A percentile compares a stretch with the other conserved stretches of the same genome.
Conservation (phyloP, 2,113 vertebrate species). For the Campylomormyrus numenius region DNA sequence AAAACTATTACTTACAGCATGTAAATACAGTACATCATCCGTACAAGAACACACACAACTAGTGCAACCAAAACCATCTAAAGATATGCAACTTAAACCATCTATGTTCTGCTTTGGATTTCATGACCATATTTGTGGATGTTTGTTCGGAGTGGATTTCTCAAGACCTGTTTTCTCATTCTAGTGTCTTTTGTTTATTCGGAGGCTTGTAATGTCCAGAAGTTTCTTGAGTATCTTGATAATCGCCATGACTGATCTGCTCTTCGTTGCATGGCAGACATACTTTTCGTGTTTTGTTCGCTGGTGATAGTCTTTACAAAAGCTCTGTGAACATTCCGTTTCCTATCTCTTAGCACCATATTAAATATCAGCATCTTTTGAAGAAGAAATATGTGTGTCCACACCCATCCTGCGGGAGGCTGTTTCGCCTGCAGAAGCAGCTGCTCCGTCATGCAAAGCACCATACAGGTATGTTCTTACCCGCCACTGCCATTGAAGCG, state of each 20-base stretch:
- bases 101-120: background rate
- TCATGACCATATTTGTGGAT: background rate
- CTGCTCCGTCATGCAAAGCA: conserved; percentile 94
- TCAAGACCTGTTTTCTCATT: background rate
- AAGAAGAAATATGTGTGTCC: conserved; percentile 98
- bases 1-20: background rate
- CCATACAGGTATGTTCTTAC: conserved; percentile 76
- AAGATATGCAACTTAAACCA: background rate
- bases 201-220: background rate
- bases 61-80: background rate
- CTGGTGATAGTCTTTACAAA: background rate
- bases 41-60: background rate
- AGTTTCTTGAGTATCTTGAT: background rate
- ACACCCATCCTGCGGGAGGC: conserved; percentile 88
- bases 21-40: background rate
- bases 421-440: conserved; percentile 95
- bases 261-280: background rate
- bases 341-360: conserved; percentile 75
- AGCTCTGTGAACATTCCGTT: background rate
- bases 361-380: conserved; percentile 96
- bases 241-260: background rate
- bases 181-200: background rate
- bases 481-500: too few relatives aligned
- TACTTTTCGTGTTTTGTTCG: background rate
- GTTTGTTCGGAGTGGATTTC: background rate